Base-by-base conservation (phyloP, 1,140 invertebrate species). In the Sminthurinus signatus region DNA sequence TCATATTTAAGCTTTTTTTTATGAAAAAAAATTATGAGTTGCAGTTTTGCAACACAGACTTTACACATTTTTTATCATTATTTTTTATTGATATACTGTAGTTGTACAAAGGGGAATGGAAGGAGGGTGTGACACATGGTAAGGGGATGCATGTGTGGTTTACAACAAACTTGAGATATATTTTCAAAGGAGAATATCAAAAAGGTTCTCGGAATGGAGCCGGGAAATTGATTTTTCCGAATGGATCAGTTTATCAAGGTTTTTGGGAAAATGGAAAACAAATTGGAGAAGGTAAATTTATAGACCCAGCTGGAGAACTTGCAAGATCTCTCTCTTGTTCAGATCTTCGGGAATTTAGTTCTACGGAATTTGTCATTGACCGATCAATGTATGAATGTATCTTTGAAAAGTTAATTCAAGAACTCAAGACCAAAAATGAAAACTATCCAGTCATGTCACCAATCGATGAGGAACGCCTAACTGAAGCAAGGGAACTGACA, bases 191-290 rank as follows among this genome's bases (percentile, higher is more conserved):
- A 1, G 52, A 60, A 2, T 70, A 52, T 44, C 21, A 48, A 2
- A 19, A 59, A 12, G 69, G 69, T 15, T 43, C n/a, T 28, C 43
- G 65, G 28, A 55, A 70, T 25, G 69, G 69, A 36, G 60, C 65
- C n/a, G 69, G 69, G 0, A 59, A 52, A 60, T 67, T 70, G 61
- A 28, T 70, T 31, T 70, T 65, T 21, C 61, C 69, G 14, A 64
- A 58, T 31, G 69, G 69, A 3, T 56, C 57, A 8, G 27, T 65
- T 28, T 70, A 70, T 50, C 64, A 67, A 39, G 69, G 69, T 19
- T 14, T 29, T 23, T 70, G 68, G 68, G 59, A 55, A 27, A 43
- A 62, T 43, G 68, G 68, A 15, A 48, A 64, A 19, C 48, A 61
- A 46, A 44, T 60, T n/a, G 69, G 51, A 8, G 63, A 59, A 31